Evolutionary conservation across 2,113 vertebrate genomes (phyloP), one percentile per base, ranked within the genome.

Genomic region (Nyctibius bracteatus): DNA sequence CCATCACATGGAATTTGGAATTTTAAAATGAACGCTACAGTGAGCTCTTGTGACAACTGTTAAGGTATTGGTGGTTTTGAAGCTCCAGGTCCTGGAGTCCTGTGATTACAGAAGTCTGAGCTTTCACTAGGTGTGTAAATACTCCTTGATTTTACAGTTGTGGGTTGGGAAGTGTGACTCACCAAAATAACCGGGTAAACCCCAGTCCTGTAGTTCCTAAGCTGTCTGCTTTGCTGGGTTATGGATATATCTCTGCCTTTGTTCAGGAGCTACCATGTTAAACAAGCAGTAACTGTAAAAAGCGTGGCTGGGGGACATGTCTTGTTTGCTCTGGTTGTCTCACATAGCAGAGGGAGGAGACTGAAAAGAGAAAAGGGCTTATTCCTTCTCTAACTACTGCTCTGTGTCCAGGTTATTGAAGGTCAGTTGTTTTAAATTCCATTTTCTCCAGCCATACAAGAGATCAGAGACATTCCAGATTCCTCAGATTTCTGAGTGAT

Each of bases 401-500:
- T 91, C 27, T 43, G 2, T 74, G 78, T 39, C 65, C 51, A 44
- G 84, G 68, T 75, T 92, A 73, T 66, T 78, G 91, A 52, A 78
- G 78, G 72, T 61, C 92, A 74, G 9, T 87, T 92, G 63, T 41
- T 81, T 80, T 31, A 12, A 93, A 73, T 92, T 70, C 77, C 47
- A 2, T 79, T 85, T 93, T 93, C 79, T 94, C 43, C 70, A 81
- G 78, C 31, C 62, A 1, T 44, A 6, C 22, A 19, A 24, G 55
- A 43, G 41, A 81, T 33, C 81, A n/a, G 92, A 92, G 65, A 33
- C 82, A 25, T 87, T 86, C 90, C 85, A 81, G 46, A 93, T 91
- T 87, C 85, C 78, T 92, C 21, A 44, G 65, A 70, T 92, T 93
- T 90, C 78, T 31, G 18, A 92, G 78, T 87, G 88, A 92, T 87